These are phyloP conservation scores for Eumaeus atala DNA, from an alignment of 1,140 invertebrate species.

Conservation along the genomic window DNA sequence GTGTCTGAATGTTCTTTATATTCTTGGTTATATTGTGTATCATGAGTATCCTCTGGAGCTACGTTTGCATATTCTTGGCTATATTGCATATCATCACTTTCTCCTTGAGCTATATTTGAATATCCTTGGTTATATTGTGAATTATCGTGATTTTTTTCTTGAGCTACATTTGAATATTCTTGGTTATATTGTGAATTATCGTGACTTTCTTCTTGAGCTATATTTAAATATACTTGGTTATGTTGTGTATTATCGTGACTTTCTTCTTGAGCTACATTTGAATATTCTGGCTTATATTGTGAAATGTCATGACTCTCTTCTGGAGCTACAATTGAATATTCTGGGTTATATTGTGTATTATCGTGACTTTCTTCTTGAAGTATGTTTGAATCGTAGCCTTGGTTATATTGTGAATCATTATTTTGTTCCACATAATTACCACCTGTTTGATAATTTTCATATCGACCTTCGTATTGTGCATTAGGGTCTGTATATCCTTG, in stretches of 20 bases:
- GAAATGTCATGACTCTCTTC: constrained; percentile 9
- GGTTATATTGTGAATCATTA: constrained; percentile 42
- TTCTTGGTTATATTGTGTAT: constrained; percentile 12
- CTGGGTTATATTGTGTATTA: constrained; percentile 10
- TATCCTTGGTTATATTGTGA: constrained; percentile 13
- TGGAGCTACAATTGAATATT: constrained; percentile 12
- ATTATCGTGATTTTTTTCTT: constrained; percentile 11
- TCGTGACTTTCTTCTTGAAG: constrained; percentile 10
- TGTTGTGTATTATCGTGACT: constrained; percentile 9
- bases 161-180: constrained; percentile 16
- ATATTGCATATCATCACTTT: constrained; percentile 11
- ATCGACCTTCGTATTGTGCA: constrained; percentile 40
- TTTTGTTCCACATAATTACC: constrained; percentile 42
- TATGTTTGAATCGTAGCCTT: constrained; percentile 30
- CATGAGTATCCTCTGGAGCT: constrained; percentile 7
- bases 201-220: constrained; percentile 8
- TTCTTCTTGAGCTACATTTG: constrained; percentile 9
- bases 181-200: constrained; percentile 13
- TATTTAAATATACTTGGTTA: constrained; percentile 13
- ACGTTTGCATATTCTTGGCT: constrained; percentile 17
- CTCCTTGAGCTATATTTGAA: constrained; percentile 10
- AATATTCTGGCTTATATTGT: constrained; percentile 12
- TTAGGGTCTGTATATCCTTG: constrained; percentile 30
- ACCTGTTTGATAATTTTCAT: constrained; percentile 47
- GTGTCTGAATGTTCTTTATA: neutral